A percentile compares a stretch with the other conserved stretches of the same genome.
These are phyloP conservation scores for Anguilla japonica DNA, from an alignment of 2,113 vertebrate species.

Conservation along the genomic window DNA sequence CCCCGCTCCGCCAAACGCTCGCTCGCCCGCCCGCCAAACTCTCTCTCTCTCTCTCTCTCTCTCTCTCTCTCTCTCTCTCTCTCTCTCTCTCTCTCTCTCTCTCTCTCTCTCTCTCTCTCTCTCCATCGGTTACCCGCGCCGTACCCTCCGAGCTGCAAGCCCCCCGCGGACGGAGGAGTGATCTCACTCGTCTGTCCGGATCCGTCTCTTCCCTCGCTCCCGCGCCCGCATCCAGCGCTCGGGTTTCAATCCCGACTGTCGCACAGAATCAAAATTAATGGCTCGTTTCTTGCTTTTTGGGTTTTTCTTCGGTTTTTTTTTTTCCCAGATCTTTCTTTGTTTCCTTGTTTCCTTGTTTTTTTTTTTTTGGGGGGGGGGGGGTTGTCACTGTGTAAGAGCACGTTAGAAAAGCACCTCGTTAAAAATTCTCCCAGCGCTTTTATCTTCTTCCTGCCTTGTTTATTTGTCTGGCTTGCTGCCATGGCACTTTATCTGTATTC, in stretches of 20 bases:
- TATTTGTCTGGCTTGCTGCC: slow-evolving; percentile 52
- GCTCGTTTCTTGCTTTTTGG: background rate
- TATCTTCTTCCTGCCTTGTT: slow-evolving; percentile 42
- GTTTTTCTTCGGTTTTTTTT: background rate
- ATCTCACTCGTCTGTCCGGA: slow-evolving; percentile 33
- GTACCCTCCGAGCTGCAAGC: slow-evolving; percentile 18
- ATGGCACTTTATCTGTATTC: slow-evolving; percentile 57
- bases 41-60: slow-evolving; percentile 21
- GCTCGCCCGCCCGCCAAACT: background rate
- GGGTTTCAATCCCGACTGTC: background rate
- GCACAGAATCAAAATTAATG: background rate
- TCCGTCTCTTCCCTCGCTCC: slow-evolving; percentile 1
- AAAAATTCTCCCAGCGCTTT: slow-evolving; percentile 42
- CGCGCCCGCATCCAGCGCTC: slow-evolving; percentile 8
- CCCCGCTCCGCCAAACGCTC: background rate
- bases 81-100: slow-evolving; percentile 15
- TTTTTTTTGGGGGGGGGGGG: background rate
- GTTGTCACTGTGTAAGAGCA: background rate
- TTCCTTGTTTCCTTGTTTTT: slow-evolving; percentile 18
- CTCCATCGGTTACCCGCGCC: slow-evolving; percentile 33
- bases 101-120: slow-evolving; percentile 36
- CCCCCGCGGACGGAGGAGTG: slow-evolving; percentile 25
- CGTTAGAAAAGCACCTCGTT: slow-evolving; percentile 50
- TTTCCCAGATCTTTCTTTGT: slow-evolving; percentile 18
- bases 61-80: slow-evolving; percentile 39